These are phyloP conservation scores for Ibidorhyncha struthersii DNA, from an alignment of 2,113 vertebrate genomes.

Conservation along the genomic window DNA sequence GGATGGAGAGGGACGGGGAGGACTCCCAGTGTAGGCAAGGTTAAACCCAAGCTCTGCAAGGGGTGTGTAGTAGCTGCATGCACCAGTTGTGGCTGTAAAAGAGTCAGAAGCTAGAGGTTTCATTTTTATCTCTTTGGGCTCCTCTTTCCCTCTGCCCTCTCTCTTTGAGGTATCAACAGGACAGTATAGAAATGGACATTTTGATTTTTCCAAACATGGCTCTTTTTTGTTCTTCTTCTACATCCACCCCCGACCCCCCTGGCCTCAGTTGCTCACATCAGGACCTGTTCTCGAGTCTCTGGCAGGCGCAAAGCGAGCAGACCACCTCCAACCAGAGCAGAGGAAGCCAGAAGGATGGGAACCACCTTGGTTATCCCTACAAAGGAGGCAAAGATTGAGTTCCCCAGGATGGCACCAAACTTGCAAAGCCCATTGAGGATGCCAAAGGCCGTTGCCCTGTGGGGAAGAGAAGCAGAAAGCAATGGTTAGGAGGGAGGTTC, in stretches of 20 bases:
- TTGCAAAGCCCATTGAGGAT: constrained; percentile 93
- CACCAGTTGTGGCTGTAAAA: not conserved
- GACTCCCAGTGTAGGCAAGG: not conserved
- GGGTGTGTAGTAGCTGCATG: constrained; percentile 23
- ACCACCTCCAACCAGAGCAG: constrained; percentile 89
- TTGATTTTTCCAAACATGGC: not conserved
- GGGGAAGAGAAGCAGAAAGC: constrained; percentile 27
- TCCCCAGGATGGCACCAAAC: constrained; percentile 91
- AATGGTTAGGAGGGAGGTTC: not conserved
- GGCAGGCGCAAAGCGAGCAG: constrained; percentile 91
- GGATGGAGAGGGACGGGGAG: not conserved
- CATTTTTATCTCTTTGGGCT: not conserved
- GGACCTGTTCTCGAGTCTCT: constrained; percentile 93
- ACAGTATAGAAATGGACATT: not conserved
- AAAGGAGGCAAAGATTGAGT: constrained; percentile 94
- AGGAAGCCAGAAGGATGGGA: constrained; percentile 93
- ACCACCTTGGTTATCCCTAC: constrained; percentile 93
- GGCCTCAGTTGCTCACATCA: constrained; percentile 79
- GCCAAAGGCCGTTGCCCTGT: constrained; percentile 92
- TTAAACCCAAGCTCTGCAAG: constrained; percentile 17
- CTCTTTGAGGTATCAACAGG: not conserved
- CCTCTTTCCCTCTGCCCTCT: not conserved
- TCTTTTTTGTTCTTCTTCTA: not conserved
- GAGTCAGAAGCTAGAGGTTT: constrained; percentile 27
- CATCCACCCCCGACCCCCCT: not conserved